Conservation (phyloP, 2,888 invertebrate species). For the Zonitis immaculata region DNA sequence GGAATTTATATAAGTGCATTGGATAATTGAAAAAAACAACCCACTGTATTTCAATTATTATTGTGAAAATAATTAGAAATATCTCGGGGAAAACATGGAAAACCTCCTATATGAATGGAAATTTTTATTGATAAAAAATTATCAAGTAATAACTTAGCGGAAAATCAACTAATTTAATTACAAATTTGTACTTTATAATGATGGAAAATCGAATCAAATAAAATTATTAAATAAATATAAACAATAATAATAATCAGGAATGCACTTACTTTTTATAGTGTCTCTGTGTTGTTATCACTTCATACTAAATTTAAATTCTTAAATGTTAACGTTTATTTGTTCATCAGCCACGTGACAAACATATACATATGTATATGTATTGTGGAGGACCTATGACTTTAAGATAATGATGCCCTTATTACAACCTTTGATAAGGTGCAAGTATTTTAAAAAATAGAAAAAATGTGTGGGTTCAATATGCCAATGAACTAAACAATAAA, state of each 20-base stretch:
- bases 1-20: too few relatives aligned
- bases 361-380: too few relatives aligned
- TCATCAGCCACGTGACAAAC: conserved; percentile 15
- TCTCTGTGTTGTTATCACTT: conserved; percentile 9
- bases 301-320: conserved; percentile 10
- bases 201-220: neutral
- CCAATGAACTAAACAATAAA: neutral
- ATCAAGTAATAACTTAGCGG: too few relatives aligned
- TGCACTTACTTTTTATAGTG: conserved; percentile 29
- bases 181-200: too few relatives aligned
- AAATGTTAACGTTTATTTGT: conserved; percentile 10
- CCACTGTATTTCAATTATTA: too few relatives aligned
- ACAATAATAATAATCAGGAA: neutral
- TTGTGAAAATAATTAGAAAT: too few relatives aligned
- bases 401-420: conserved; percentile 27
- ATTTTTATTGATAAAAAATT: too few relatives aligned
- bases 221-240: neutral
- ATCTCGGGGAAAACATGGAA: too few relatives aligned
- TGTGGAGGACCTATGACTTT: conserved; percentile 28
- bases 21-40: too few relatives aligned
- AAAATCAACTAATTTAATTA: too few relatives aligned
- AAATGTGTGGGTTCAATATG: neutral
- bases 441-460: conserved; percentile 13
- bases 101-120: too few relatives aligned
- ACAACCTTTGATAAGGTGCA: conserved; percentile 27